phyloP scores from a whole-genome alignment of 2,113 vertebrate genomes.

The Hippocampus zosterae region DNA sequence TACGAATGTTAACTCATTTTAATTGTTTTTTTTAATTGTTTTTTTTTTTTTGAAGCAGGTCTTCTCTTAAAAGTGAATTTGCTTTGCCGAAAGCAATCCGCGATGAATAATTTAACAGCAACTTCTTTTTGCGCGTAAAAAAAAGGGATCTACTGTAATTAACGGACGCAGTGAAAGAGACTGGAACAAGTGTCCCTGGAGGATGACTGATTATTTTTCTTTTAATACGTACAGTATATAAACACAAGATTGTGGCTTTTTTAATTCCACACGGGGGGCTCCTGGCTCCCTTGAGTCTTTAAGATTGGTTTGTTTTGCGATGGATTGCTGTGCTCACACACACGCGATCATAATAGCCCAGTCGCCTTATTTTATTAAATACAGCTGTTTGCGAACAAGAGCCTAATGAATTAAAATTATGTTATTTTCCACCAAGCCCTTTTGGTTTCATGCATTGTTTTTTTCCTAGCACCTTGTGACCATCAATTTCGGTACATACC shows the following conservation, averaged over 20 bases:
- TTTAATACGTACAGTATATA: background rate
- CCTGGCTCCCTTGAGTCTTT: conserved; percentile 1
- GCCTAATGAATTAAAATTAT: too few relatives aligned
- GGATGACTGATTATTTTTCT: conserved; percentile 14
- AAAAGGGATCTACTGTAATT: background rate
- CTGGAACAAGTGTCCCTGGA: background rate
- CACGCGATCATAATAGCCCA: background rate
- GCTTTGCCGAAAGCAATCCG: background rate
- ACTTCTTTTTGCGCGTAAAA: background rate
- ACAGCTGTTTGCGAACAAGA: too few relatives aligned
- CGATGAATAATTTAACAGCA: background rate
- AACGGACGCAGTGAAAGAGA: background rate
- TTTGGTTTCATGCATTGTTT: too few relatives aligned
- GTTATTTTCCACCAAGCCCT: too few relatives aligned
- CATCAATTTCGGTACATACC: too few relatives aligned
- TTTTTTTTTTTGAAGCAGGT: conserved; percentile 2
- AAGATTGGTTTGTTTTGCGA: background rate
- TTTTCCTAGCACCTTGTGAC: too few relatives aligned
- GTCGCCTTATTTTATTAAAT: background rate
- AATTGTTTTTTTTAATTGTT: background rate
- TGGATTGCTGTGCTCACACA: background rate
- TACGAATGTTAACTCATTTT: background rate
- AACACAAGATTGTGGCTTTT: conserved; percentile 11
- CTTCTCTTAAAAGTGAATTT: conserved; percentile 2
- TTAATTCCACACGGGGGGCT: conserved; percentile 16